These are phyloP conservation scores for Leptinotarsa texana DNA, from an alignment of 1,140 invertebrate species.

Conservation along the genomic window DNA sequence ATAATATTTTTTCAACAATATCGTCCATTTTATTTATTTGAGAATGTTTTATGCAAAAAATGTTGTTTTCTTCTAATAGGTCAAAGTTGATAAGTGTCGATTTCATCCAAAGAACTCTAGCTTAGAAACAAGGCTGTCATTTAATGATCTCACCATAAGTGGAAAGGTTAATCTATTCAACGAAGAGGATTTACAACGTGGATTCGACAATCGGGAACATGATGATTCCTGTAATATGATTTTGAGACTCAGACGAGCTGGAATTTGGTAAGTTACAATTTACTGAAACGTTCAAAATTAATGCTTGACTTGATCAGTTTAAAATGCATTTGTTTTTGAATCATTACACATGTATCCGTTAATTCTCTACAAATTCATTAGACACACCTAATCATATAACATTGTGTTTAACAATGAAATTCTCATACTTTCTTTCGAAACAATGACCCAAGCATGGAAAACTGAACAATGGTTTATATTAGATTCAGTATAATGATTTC, in stretches of 20 bases:
- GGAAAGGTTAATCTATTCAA: conserved; percentile 70
- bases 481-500: no score
- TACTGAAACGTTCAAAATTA: conserved; percentile 11
- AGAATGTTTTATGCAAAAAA: no score
- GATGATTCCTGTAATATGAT: conserved; percentile 76
- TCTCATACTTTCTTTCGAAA: no score
- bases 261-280: conserved; percentile 64
- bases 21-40: no score
- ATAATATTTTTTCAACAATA: no score
- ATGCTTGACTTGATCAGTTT: background rate
- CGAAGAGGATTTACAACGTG: conserved; percentile 55
- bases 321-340: background rate
- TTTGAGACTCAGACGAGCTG: conserved; percentile 71
- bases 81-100: conserved; percentile 69
- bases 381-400: background rate
- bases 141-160: conserved; percentile 77
- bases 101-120: conserved; percentile 75
- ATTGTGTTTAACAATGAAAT: no score
- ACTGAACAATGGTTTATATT: no score
- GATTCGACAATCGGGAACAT: conserved; percentile 48
- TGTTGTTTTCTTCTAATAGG: conserved; percentile 54
- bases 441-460: no score
- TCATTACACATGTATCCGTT: background rate
- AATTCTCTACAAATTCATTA: background rate
- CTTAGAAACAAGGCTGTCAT: conserved; percentile 72